Evolutionary conservation across 2,797 vertebrate genomes (phyloP).

Genomic region (Lagodon rhomboides): DNA sequence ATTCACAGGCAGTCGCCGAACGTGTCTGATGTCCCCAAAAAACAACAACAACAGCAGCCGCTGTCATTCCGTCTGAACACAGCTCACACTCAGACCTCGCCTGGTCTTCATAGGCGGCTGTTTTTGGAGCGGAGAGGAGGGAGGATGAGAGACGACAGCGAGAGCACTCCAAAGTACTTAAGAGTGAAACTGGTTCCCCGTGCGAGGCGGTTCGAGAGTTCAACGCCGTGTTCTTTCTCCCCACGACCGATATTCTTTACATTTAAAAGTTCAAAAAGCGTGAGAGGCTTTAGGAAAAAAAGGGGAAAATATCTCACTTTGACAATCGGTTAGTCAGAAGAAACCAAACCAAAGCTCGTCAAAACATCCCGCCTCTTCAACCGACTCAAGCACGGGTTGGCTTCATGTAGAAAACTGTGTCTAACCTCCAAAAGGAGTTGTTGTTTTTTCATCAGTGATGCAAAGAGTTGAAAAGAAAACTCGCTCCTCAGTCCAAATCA

Average conservation of each 20-base stretch:
- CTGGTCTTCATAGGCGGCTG: neutral
- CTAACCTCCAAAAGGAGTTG: neutral
- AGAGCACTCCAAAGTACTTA: neutral
- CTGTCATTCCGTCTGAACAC: constrained; percentile 29
- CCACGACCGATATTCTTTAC: neutral
- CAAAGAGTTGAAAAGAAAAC: constrained; percentile 15
- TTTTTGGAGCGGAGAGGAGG: constrained; percentile 4
- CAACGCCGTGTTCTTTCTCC: neutral
- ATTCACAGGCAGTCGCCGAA: constrained; percentile 25
- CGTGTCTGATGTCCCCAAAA: constrained; percentile 23
- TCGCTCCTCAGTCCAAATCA: neutral
- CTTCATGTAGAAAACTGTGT: neutral
- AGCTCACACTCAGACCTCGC: constrained; percentile 11
- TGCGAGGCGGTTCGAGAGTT: neutral
- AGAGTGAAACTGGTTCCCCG: constrained; percentile 7
- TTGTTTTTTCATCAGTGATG: constrained; percentile 13
- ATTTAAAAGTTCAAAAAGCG: neutral
- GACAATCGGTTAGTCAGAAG: constrained; percentile 1
- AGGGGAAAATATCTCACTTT: neutral
- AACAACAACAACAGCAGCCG: neutral
- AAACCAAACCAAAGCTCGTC: constrained; percentile 14
- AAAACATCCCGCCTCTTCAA: constrained; percentile 24
- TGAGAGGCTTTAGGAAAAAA: neutral
- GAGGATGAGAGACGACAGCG: neutral
- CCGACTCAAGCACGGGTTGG: neutral